Base-by-base conservation (phyloP, 37 sponge, comb jelly and placozoan genomes). In the Diacarnus erythraeanus region DNA sequence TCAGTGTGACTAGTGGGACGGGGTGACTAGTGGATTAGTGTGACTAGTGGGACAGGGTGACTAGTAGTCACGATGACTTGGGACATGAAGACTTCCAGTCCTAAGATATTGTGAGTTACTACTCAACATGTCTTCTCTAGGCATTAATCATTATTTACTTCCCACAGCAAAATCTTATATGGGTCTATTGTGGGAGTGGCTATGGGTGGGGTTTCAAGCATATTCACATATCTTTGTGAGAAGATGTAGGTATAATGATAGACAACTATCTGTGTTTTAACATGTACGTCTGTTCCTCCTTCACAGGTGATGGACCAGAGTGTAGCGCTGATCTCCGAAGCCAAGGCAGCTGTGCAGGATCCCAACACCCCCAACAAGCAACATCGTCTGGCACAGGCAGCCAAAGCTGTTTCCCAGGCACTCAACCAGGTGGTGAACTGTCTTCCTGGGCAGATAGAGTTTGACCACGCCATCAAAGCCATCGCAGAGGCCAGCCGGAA, bases 401-500 rank as follows among this genome's bases (percentile, higher is more conserved):
- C 97, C 64, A 95, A 95, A 75, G 96, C 91, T 35, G 96, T 98
- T 38, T 95, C 99, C 29, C 88, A 94, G 56, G 94, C 99, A 6
- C 86, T 98, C 56, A 93, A 93, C 71, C 88, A 89, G 64, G 85
- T 95, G 69, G 90, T 98, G 43, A 91, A 93, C 88, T 98, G 96
- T 59, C 86, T 98, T 30, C 99, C 99, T 41, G 99, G 99, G 25
- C 90, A 83, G 82, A 93, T 86, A 36, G 96, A 98, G 76, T 95
- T 96, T 54, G 94, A 98, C 69, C 90, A 90, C n/a, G 99, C 99
- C 69, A 95, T 98, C 71, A 94, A 92, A 83, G 89, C 83, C 3
- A 92, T 97, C n/a, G 98, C 98, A 51, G 76, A 85, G 42, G 93
- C 95, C 47, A 93, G 93, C 42, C 80, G 82, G 30, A 82, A 78